These are phyloP conservation scores for Chromoteleia sp. DNA, from an alignment of 2,888 invertebrate species.

Conservation along the genomic window DNA sequence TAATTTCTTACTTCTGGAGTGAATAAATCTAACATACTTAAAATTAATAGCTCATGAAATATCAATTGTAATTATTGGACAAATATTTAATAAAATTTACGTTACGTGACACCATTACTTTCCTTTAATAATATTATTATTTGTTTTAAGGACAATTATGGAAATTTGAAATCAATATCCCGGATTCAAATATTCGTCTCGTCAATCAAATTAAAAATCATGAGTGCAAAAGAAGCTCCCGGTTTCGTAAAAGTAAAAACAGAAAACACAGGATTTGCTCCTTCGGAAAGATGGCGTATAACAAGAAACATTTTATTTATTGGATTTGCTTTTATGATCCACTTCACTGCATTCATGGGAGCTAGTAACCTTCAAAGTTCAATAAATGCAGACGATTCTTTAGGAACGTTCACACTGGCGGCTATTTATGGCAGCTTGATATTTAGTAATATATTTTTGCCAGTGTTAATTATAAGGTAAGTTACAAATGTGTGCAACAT, in stretches of 20 bases:
- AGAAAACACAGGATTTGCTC: constrained; percentile 74
- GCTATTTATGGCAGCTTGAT: constrained; percentile 95
- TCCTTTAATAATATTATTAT: neutral
- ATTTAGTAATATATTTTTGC: constrained; percentile 95
- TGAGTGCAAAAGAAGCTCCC: constrained; percentile 42
- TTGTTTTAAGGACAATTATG: neutral
- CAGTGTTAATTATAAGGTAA: constrained; percentile 93
- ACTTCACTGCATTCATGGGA: constrained; percentile 96
- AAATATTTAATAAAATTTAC: too few relatives aligned
- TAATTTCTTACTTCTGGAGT: neutral
- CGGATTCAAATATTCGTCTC: too few relatives aligned
- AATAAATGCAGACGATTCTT: constrained; percentile 92
- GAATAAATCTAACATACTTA: too few relatives aligned
- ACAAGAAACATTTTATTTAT: constrained; percentile 93
- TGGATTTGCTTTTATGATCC: constrained; percentile 95
- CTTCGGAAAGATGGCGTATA: constrained; percentile 90
- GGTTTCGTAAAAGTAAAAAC: constrained; percentile 75
- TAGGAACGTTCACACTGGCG: constrained; percentile 93
- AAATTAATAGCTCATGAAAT: neutral
- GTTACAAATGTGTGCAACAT: too few relatives aligned
- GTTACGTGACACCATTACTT: too few relatives aligned
- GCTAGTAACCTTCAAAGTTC: constrained; percentile 94
- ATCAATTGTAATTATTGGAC: neutral
- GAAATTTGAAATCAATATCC: neutral
- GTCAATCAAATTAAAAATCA: constrained; percentile 8